Conservation (phyloP, 2,888 invertebrate species). For the Mellilla xanthometata region DNA sequence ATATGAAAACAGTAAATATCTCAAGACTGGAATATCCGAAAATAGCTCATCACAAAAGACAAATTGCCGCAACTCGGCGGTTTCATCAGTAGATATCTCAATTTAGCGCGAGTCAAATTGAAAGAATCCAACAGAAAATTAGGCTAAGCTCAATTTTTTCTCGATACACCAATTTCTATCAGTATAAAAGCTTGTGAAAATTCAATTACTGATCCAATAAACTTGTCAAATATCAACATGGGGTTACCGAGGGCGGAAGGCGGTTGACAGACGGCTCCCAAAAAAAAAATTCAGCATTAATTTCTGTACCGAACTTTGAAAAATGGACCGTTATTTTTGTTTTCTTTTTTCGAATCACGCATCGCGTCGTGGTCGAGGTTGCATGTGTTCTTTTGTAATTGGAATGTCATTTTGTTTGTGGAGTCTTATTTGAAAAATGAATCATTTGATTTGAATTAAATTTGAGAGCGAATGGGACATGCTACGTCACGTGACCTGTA, state of each 20-base stretch:
- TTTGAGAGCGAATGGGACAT: too few relatives aligned
- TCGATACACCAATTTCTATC: slow-evolving; percentile 54
- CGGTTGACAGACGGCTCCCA: slow-evolving; percentile 24
- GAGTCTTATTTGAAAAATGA: not conserved
- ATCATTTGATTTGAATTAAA: not conserved
- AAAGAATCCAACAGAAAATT: slow-evolving; percentile 28
- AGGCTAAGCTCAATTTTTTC: slow-evolving; percentile 32
- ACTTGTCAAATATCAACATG: slow-evolving; percentile 67
- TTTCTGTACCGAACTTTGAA: slow-evolving; percentile 3
- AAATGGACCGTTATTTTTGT: slow-evolving; percentile 4
- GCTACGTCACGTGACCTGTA: too few relatives aligned
- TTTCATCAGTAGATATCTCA: slow-evolving; percentile 37
- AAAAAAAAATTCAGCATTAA: slow-evolving; percentile 14
- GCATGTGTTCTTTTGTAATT: slow-evolving; percentile 11
- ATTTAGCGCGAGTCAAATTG: slow-evolving; percentile 21
- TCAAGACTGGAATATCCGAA: too few relatives aligned
- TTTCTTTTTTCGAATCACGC: slow-evolving; percentile 6
- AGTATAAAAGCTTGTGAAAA: slow-evolving; percentile 60
- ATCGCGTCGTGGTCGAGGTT: not conserved
- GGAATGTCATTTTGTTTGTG: slow-evolving; percentile 5
- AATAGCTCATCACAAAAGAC: not conserved
- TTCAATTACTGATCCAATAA: slow-evolving; percentile 69
- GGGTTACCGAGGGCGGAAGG: slow-evolving; percentile 34
- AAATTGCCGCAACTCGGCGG: slow-evolving; percentile 7
- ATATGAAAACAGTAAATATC: too few relatives aligned